Evolutionary conservation across 2,797 vertebrate species (phyloP), one percentile per base, ranked within the genome.

Genomic region (Botia almorhae): DNA sequence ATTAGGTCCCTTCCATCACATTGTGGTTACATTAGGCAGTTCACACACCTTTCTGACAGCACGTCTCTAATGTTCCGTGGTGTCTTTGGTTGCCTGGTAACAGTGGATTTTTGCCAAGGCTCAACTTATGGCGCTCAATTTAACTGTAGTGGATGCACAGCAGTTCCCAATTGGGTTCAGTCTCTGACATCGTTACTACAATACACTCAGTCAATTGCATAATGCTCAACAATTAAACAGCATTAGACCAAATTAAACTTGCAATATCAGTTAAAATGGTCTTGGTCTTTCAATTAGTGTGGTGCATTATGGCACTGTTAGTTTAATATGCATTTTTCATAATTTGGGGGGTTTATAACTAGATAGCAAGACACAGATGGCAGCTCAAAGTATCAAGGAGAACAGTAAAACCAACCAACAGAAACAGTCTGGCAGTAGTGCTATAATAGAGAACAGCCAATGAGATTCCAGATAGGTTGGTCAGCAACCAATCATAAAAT

Each of bases 21-120:
- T 14, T 36, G 72, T 68, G 39, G 29, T 76, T 82, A 72, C 74
- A 80, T 71, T 64, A 79, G 17, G 23, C 61, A 74, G 39, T 82
- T 82, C 50, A 72, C 69, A 82, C 63, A 76, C 58, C 71, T 76
- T 78, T 60, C 69, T 60, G 55, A 72, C 53, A 48, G 61, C 71
- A 75, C 26, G 29, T 17, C 36, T 70, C 26, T 63, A 51, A 65
- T 82, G 82, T 78, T 81, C 81, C 55, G 63, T 72, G 39, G 51
- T 83, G 81, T 79, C 46, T 86, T 81, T 51, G 78, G 85, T 84
- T 84, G 85, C 85, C 73, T 78, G 83, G 83, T 81, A 82, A 86
- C 85, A 86, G 71, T 73, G 81, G 60, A 63, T 82, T 81, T 72
- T 86, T 51, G 71, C 56, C 67, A 55, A 55, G 50, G 73, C 60